Evolutionary conservation across 2,797 vertebrate genomes (phyloP).

Genomic region (Xiphorhynchus erythropygius): DNA sequence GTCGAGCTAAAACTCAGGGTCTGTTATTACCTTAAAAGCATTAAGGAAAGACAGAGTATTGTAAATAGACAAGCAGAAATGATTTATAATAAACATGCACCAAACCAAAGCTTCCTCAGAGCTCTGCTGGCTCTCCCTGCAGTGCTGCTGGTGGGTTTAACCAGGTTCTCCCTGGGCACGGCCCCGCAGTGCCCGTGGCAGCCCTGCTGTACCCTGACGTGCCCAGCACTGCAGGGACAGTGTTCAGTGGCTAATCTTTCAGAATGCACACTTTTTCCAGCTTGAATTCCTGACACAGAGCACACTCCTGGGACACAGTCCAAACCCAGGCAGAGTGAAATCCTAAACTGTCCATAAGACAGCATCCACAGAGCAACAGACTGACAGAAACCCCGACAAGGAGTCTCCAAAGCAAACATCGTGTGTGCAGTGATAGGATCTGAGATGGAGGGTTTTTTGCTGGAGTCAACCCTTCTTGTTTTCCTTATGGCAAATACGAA

Average conservation of each 20-base stretch:
- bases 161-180: neutral
- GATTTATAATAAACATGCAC: neutral
- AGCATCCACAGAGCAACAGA: neutral
- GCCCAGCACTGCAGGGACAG: neutral
- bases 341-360: constrained; percentile 42
- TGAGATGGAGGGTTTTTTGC: neutral
- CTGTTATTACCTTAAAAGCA: neutral
- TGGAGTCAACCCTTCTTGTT: constrained; percentile 38
- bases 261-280: constrained; percentile 34
- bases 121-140: neutral
- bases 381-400: constrained; percentile 30
- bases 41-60: neutral
- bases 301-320: constrained; percentile 13
- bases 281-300: constrained; percentile 39
- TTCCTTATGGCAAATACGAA: constrained; percentile 42
- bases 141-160: neutral
- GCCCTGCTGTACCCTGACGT: neutral
- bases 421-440: neutral
- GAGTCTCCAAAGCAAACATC: constrained; percentile 67
- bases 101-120: neutral
- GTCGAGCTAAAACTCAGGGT: neutral
- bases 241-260: neutral
- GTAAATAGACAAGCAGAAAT: constrained; percentile 31
- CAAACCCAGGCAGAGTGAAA: constrained; percentile 47
- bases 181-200: neutral